These are phyloP conservation scores for Bos javanicus DNA, from an alignment of 2,113 vertebrate species.

Conservation along the genomic window DNA sequence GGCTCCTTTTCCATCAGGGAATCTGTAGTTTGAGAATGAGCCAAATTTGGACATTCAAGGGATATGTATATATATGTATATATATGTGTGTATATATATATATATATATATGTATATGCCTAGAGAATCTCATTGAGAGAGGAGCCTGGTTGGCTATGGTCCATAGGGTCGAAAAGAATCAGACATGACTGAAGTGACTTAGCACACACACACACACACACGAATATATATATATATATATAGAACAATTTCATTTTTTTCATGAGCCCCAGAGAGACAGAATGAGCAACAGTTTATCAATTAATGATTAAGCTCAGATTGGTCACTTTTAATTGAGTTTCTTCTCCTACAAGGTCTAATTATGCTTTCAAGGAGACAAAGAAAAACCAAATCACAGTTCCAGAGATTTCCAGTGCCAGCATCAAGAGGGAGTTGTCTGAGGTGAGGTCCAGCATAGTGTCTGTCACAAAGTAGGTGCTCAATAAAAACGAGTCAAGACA, in stretches of 20 bases:
- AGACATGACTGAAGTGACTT: background rate
- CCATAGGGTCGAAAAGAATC: background rate
- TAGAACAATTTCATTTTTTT: background rate
- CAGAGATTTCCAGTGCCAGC: background rate
- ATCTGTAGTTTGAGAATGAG: background rate
- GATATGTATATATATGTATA: too few species aligned
- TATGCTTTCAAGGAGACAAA: background rate
- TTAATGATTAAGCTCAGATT: background rate
- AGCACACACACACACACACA: background rate
- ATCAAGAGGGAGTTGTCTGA: background rate
- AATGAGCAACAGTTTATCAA: background rate
- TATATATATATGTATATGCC: background rate
- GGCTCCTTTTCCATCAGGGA: background rate
- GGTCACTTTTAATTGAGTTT: background rate
- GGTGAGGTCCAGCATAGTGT: background rate
- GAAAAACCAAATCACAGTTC: background rate
- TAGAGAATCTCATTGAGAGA: background rate
- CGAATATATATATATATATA: background rate
- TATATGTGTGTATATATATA: too few species aligned
- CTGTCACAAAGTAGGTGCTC: background rate
- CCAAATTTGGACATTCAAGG: background rate
- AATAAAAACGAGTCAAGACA: background rate
- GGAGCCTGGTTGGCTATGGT: background rate
- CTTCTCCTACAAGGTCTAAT: background rate
- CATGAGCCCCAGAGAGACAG: background rate